A percentile compares a stretch with the other conserved stretches of the same genome.
Conservation (phyloP, 1,140 invertebrate species). For the Portunus trituberculatus region DNA sequence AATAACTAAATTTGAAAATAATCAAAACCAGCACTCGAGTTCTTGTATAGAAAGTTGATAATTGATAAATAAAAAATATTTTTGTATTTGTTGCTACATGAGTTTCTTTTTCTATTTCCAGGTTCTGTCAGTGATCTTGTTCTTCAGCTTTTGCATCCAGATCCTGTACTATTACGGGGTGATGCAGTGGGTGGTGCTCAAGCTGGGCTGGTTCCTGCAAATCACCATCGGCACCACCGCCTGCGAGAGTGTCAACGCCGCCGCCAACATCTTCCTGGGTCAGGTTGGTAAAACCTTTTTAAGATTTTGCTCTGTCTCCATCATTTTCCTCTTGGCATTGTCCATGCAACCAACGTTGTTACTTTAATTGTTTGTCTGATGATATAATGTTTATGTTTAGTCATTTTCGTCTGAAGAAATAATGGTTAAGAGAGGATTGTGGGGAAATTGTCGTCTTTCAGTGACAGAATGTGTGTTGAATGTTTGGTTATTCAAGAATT, state of each 20-base stretch:
- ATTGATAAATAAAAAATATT: too few relatives aligned
- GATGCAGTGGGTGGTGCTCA: conserved; percentile 93
- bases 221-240: conserved; percentile 90
- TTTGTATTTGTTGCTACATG: not conserved
- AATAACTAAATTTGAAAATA: too few relatives aligned
- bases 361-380: too few relatives aligned
- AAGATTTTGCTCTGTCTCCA: not conserved
- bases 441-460: not conserved
- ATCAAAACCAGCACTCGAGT: too few relatives aligned
- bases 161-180: conserved; percentile 93
- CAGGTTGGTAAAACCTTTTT: conserved; percentile 83
- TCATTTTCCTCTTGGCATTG: not conserved
- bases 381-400: too few relatives aligned
- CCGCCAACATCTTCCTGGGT: conserved; percentile 94
- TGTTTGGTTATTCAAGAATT: not conserved
- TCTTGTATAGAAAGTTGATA: too few relatives aligned
- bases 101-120: conserved; percentile 79
- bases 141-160: conserved; percentile 93
- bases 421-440: too few relatives aligned
- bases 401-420: too few relatives aligned
- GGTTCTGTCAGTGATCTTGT: conserved; percentile 93
- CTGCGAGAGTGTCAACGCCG: conserved; percentile 94
- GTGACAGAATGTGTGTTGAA: not conserved
- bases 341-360: not conserved
- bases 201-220: conserved; percentile 89